Base-by-base conservation (phyloP, 2,113 vertebrate species). In the Eleginops maclovinus region DNA sequence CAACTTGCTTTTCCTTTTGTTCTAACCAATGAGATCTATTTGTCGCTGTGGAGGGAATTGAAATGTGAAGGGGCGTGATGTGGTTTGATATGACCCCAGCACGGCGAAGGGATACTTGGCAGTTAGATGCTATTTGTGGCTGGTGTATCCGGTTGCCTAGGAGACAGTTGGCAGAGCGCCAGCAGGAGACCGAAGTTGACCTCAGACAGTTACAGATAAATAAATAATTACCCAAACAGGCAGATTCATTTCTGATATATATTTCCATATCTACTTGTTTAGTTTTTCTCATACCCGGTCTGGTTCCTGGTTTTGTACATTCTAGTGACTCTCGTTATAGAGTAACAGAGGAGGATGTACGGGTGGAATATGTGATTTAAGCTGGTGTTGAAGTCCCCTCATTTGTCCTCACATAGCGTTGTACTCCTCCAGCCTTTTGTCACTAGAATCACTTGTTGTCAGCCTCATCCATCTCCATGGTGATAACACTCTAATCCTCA, bases 81-180 rank as follows among this genome's bases (percentile, higher is more conserved):
- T 47, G 89, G 88, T 76, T 53, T 61, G 56, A 84, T 87, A 46
- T 31, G 72, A 68, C 73, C 59, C 36, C 68, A 16, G 63, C 49
- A 16, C 26, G 0, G 91, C 82, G 80, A 19, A 92, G 85, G 85
- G 85, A 91, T 88, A 83, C 77, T 59, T 69, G 11, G 81, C 79
- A 86, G 4, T 1, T 15, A 55, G 82, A 69, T 61, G 65, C 93
- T 93, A 93, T 93, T 93, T 93, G 91, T 91, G 81, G 91, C 90
- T 89, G 65, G 64, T 93, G 90, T 90, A 85, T 91, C 63, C 49
- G 77, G 93, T 93, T 91, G 93, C 93, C 91, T 60, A 84, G 91
- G 93, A 90, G 84, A 93, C 84, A 81, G 85, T 69, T 91, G 93
- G 91, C 84, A 89, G 88, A 86, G 88, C 7, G 82, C 91, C 93